A percentile compares a stretch with the other conserved stretches of the same genome.
phyloP scores from a whole-genome alignment of 2,797 vertebrate species.

The Phrynocephalus forsythii region DNA sequence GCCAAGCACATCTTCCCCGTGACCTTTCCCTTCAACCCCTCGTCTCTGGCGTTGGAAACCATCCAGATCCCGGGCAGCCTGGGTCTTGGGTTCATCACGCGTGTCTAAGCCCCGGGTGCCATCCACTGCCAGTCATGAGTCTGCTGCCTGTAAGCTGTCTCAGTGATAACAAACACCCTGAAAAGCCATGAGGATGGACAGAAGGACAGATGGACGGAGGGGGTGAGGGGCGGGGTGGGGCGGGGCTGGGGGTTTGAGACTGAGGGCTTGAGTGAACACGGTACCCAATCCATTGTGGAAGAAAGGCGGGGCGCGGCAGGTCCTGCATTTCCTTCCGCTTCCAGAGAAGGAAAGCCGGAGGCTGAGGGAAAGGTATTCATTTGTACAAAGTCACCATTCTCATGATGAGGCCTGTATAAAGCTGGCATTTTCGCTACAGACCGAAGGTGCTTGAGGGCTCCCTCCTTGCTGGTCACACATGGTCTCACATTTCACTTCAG shows the following conservation, averaged over 20 bases:
- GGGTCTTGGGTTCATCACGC: slow-evolving; percentile 91
- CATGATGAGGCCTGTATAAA: slow-evolving; percentile 32
- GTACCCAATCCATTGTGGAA: slow-evolving; percentile 53
- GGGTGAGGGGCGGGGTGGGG: slow-evolving; percentile 22
- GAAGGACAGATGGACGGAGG: slow-evolving; percentile 50
- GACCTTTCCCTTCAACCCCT: slow-evolving; percentile 96
- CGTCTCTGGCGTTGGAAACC: slow-evolving; percentile 94
- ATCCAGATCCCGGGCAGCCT: slow-evolving; percentile 96
- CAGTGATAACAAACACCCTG: slow-evolving; percentile 39
- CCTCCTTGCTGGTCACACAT: not conserved
- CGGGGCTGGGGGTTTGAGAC: slow-evolving; percentile 44
- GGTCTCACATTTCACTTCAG: slow-evolving; percentile 7
- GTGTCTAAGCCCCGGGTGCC: slow-evolving; percentile 82
- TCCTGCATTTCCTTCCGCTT: slow-evolving; percentile 7
- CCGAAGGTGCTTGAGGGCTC: not conserved
- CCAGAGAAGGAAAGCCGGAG: slow-evolving; percentile 27
- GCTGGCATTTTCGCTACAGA: not conserved
- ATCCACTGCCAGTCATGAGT: slow-evolving; percentile 40
- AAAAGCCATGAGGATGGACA: slow-evolving; percentile 63
- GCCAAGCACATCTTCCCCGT: slow-evolving; percentile 97
- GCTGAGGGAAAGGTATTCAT: slow-evolving; percentile 46
- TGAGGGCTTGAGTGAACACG: slow-evolving; percentile 56
- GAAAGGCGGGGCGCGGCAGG: slow-evolving; percentile 60
- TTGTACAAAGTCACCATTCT: slow-evolving; percentile 46
- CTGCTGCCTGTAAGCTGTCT: slow-evolving; percentile 57